Base-by-base conservation (phyloP, 2,113 vertebrate species). In the Oenanthe melanoleuca region DNA sequence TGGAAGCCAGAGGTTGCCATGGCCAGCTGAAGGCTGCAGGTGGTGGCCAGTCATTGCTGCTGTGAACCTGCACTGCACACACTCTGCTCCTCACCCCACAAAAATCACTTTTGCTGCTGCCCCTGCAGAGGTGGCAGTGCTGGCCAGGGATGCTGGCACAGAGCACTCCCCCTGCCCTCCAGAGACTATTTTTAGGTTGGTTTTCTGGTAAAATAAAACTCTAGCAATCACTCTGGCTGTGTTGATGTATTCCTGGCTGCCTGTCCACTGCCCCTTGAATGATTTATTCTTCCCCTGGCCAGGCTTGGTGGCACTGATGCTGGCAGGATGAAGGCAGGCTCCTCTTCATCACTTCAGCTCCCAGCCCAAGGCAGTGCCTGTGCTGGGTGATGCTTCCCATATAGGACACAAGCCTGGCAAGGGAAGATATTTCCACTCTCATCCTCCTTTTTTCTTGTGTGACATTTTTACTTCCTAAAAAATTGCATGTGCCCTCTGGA, bases 391-490 rank as follows among this genome's bases (percentile, higher is more conserved):
- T 85, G 38, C 14, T 74, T 74, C 23, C n/a, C n/a, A 6, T 8
- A 3, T 0, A 47, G 34, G 33, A 29, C 7, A 59, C 1, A 0
- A 59, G 42, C 33, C 67, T 79, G 63, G 23, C 37, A 67, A 61
- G 38, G 42, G 31, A 74, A 61, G 49, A 40, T 18, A 37, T 69
- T 85, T 72, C 63, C 31, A 16, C 34, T 87, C 53, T 80, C 64
- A 28, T 60, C 40, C 37, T 49, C 44, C 24, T 40, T 74, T 83
- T 57, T 49, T 37, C 44, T 77, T 47, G 14, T 67, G 65, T 89
- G 93, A 85, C 45, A 64, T 89, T 95, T 96, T 91, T 82, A 86
- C 73, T 93, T 92, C 78, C 91, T 75, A 61, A 70, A 78, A 81
- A 82, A 86, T 74, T 38, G 78, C 77, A 42, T 57, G 53, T 72